Base-by-base conservation (phyloP, 2,113 vertebrate species). In the Pteronura brasiliensis region DNA sequence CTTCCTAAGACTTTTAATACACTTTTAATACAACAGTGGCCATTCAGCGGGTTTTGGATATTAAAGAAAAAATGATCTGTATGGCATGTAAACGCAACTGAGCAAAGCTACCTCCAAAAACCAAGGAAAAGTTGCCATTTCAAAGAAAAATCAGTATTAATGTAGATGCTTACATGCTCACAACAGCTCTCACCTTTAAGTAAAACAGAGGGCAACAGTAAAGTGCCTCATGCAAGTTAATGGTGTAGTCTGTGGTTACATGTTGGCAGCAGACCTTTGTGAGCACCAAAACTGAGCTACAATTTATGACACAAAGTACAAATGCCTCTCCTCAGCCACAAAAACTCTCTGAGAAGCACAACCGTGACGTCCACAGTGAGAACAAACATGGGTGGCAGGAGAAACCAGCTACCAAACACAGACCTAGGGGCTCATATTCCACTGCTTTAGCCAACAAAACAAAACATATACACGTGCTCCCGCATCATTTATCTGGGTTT, bases 21-120 rank as follows among this genome's bases (percentile, higher is more conserved):
- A 59, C 52, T 44, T 74, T 87, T 44, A 92, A 52, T 89, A 25
- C 11, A 80, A 79, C 23, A 9, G 12, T 83, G 39, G 39, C 21
- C 65, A 69, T 23, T 84, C 61, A 80, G 90, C 42, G 63, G 39
- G 12, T 89, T 96, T 84, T 36, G 83, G 69, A 74, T 36, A 7
- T 84, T 76, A 59, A 90, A 36, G 76, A 79, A 59, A 36, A 36
- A 88, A 86, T 52, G 18, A 86, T 82, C 13, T 49, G 36, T 27
- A 39, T 0, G 25, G 55, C 17, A 49, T 55, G 49, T 42, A 61
- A 88, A n/a, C 9, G 36, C 34, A 71, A 52, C 17, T 72, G n/a
- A 96, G 57, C 36, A 95, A 59, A 95, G 42, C 31, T 55, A 61
- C 47, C 63, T 95, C 57, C 81, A 77, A 97, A 89, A 84, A 71